These are phyloP conservation scores for Sceloporus tristichus DNA, from an alignment of 2,113 vertebrate genomes.

Conservation along the genomic window DNA sequence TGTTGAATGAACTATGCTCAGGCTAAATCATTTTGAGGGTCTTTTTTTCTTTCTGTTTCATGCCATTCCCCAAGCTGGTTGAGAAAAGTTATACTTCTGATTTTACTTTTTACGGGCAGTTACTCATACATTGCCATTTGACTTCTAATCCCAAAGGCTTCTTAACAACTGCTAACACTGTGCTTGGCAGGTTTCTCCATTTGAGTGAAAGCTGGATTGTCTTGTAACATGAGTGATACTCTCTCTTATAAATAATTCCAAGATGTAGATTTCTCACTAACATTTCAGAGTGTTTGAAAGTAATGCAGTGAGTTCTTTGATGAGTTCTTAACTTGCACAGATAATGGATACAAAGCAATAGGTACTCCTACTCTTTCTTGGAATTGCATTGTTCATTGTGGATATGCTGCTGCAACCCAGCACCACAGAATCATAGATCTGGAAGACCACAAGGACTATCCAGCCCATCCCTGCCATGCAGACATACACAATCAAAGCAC, in stretches of 20 bases:
- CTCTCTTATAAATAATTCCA: not conserved
- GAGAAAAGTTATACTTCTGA: not conserved
- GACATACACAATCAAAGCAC: too few relatives aligned
- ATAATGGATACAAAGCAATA: not conserved
- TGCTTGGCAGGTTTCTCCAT: not conserved
- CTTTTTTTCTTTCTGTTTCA: not conserved
- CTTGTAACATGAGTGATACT: not conserved
- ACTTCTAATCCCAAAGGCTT: conserved; percentile 5
- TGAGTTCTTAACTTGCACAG: not conserved
- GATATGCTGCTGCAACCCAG: too few relatives aligned
- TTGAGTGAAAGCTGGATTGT: too few relatives aligned
- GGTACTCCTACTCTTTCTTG: too few relatives aligned
- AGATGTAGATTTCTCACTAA: not conserved
- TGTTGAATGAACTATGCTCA: not conserved
- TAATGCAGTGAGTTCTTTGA: not conserved
- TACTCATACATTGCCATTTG: not conserved
- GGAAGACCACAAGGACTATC: too few relatives aligned
- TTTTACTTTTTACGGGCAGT: not conserved
- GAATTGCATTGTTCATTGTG: not conserved
- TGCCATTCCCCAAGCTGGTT: not conserved
- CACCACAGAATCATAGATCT: too few relatives aligned
- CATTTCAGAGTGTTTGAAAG: too few relatives aligned
- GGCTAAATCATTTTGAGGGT: not conserved
- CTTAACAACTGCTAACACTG: not conserved
- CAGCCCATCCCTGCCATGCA: too few relatives aligned